Evolutionary conservation across 30 jellyfish, hydroid and myxozoan species (phyloP).

Genomic region (Pelagia noctiluca): DNA sequence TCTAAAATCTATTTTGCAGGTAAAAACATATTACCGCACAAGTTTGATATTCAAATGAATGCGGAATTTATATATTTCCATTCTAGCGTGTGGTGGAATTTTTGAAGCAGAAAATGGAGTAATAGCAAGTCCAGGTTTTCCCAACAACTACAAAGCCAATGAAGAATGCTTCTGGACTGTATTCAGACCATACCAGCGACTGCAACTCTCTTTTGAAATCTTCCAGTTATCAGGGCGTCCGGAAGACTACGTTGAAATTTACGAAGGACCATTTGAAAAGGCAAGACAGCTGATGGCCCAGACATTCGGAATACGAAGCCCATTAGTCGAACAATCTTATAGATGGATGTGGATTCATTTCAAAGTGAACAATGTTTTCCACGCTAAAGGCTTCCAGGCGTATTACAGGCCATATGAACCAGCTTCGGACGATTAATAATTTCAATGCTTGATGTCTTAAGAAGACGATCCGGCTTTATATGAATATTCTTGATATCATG

Average conservation of each 20-base stretch:
- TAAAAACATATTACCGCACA: too few relatives aligned
- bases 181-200: conserved; percentile 77
- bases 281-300: conserved; percentile 48
- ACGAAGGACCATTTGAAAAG: conserved; percentile 86
- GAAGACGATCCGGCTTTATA: too few relatives aligned
- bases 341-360: conserved; percentile 96
- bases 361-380: conserved; percentile 61
- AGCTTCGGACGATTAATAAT: too few relatives aligned
- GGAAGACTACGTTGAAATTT: conserved; percentile 66
- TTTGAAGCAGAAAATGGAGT: conserved; percentile 72
- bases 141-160: conserved; percentile 74
- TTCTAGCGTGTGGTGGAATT: conserved; percentile 90
- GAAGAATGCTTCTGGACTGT: conserved; percentile 94
- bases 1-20: too few relatives aligned
- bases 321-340: conserved; percentile 87
- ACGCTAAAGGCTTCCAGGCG: conserved; percentile 77
- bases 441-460: too few relatives aligned
- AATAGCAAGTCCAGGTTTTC: conserved; percentile 87
- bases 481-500: too few relatives aligned
- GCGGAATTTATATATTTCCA: too few relatives aligned
- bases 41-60: too few relatives aligned
- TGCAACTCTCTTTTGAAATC: conserved; percentile 69
- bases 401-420: conserved; percentile 45
- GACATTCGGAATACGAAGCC: conserved; percentile 62
- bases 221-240: conserved; percentile 60